Percentiles rank a stretch among this genome's conserved stretches.
These are phyloP conservation scores for Erythrocercus mccallii DNA, from an alignment of 2,113 vertebrate genomes.

Conservation along the genomic window DNA sequence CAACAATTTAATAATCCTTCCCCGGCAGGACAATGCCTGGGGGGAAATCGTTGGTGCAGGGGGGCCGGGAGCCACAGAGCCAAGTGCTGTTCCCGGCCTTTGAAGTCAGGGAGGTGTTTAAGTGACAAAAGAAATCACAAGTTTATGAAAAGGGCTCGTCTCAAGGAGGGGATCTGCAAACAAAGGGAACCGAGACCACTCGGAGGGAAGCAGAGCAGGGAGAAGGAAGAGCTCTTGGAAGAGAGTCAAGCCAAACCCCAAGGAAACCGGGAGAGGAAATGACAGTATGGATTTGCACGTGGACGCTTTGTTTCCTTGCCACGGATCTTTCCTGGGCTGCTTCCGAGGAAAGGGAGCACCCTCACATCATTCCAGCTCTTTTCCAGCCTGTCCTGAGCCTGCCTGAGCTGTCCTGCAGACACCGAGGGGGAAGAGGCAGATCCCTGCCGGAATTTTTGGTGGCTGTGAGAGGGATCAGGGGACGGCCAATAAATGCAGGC, in stretches of 20 bases:
- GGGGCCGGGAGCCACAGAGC: background rate
- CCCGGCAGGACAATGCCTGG: constrained; percentile 27
- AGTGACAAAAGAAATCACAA: constrained; percentile 23
- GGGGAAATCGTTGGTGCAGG: constrained; percentile 25
- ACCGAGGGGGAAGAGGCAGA: background rate
- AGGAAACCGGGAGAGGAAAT: background rate
- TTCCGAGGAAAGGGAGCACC: background rate
- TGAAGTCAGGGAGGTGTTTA: constrained; percentile 32
- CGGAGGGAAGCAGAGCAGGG: background rate
- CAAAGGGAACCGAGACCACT: constrained; percentile 1
- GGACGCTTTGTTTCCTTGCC: background rate
- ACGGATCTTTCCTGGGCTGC: background rate
- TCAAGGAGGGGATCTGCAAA: background rate
- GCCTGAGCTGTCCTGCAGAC: background rate
- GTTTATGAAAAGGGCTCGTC: background rate
- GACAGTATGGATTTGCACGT: background rate
- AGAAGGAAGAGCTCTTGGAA: constrained; percentile 29
- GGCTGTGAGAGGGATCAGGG: background rate
- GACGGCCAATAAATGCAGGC: background rate
- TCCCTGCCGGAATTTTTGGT: background rate
- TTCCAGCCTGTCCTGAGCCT: background rate
- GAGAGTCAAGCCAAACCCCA: background rate
- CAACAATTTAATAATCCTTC: constrained; percentile 60
- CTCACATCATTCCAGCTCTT: background rate
- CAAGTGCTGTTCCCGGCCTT: background rate